These are phyloP conservation scores for Peromyscus aztecus DNA, from an alignment of 2,797 vertebrate genomes.

Conservation along the genomic window DNA sequence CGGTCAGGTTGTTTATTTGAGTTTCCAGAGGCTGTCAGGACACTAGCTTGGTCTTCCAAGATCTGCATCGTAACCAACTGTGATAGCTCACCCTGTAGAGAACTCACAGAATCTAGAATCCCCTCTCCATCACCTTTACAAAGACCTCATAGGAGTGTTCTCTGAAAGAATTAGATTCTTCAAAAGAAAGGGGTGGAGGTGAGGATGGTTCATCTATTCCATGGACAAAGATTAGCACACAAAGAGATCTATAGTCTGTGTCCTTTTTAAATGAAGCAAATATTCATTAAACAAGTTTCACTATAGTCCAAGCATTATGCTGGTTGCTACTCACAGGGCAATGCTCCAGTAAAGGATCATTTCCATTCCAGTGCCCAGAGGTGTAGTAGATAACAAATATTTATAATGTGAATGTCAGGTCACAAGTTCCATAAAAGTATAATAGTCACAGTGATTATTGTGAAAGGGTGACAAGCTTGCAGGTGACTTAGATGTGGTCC, in stretches of 20 bases:
- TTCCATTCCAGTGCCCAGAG: neutral
- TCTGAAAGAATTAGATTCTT: neutral
- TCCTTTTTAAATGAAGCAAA: neutral
- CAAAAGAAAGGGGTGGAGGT: neutral
- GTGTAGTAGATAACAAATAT: neutral
- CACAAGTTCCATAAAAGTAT: no score
- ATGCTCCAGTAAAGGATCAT: neutral
- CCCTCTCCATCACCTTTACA: neutral
- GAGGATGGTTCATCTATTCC: neutral
- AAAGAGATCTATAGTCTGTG: neutral
- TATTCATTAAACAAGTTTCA: neutral
- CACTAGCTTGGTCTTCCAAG: neutral
- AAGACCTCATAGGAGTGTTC: neutral
- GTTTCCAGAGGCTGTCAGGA: neutral
- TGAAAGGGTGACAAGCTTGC: neutral
- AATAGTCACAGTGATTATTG: no score
- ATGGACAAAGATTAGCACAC: neutral
- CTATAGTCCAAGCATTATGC: neutral
- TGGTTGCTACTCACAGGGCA: neutral
- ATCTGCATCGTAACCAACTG: rapidly evolving
- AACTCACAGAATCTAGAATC: neutral
- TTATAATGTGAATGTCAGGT: neutral
- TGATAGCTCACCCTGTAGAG: rapidly evolving
- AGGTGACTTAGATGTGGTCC: no score
- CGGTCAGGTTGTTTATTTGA: neutral